Evolutionary conservation across 2,888 invertebrate genomes (phyloP).

Genomic region (Drosophila nr. fundita): DNA sequence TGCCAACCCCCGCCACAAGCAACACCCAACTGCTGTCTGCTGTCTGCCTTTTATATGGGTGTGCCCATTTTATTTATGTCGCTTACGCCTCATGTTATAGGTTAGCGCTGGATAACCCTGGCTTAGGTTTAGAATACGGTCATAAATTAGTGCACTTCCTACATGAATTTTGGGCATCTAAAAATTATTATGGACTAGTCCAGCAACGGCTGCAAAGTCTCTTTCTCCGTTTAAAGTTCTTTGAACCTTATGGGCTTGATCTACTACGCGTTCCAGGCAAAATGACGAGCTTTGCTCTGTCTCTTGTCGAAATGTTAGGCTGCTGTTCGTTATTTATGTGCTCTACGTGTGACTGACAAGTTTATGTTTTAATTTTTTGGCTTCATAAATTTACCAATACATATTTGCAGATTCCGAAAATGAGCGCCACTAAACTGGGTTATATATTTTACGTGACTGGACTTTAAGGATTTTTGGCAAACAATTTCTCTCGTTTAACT

Average conservation of each 20-base stretch:
- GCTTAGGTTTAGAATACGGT: slow-evolving; percentile 30
- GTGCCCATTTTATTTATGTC: slow-evolving; percentile 62
- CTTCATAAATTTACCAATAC: slow-evolving; percentile 54
- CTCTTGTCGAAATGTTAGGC: neutral
- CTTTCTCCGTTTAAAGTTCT: slow-evolving; percentile 44
- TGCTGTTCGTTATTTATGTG: slow-evolving; percentile 57
- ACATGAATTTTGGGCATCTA: slow-evolving; percentile 37
- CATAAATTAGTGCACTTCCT: slow-evolving; percentile 74
- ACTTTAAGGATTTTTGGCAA: slow-evolving; percentile 22
- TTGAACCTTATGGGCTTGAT: slow-evolving; percentile 74
- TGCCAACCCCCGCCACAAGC: slow-evolving; percentile 5
- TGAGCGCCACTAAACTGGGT: slow-evolving; percentile 50
- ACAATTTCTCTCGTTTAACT: neutral
- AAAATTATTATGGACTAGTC: slow-evolving; percentile 47
- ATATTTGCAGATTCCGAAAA: slow-evolving; percentile 59
- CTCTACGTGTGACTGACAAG: slow-evolving; percentile 75
- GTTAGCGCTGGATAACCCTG: slow-evolving; percentile 30
- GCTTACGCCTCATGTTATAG: slow-evolving; percentile 36
- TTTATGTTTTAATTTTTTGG: slow-evolving; percentile 64
- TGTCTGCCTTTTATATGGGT: slow-evolving; percentile 29
- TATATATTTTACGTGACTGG: slow-evolving; percentile 59
- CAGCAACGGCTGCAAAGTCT: slow-evolving; percentile 25
- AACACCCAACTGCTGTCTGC: neutral
- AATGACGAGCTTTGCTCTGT: slow-evolving; percentile 23
- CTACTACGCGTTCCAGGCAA: slow-evolving; percentile 34